Base-by-base conservation (phyloP, 2,888 invertebrate genomes). In the Parochlus steinenii region DNA sequence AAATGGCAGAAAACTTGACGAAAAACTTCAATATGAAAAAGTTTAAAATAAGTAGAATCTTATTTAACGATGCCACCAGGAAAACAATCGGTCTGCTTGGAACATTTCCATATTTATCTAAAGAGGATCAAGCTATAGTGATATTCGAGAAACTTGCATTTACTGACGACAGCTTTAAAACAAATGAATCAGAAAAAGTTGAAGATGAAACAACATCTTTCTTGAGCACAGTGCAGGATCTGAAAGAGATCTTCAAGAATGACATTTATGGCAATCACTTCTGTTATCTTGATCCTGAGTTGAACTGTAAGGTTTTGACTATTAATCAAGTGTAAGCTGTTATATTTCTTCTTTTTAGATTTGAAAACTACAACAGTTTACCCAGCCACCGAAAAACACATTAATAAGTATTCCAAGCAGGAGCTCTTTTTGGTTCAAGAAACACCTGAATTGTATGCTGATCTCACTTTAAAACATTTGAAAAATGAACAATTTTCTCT, bases 321-420 rank as follows among this genome's bases (percentile, higher is more conserved):
- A 20, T 33, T 26, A 17, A 5, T 19, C 28, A 31, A 19, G n/a
- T 18, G n/a, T 3, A 27, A 25, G 24, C 19, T 33, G 5, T 25
- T 17, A 28, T 11, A 17, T 25, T 34, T 20, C 42, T 10, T 40
- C 38, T 32, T 65, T 64, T 7, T 56, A 89, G 89, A 70, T 46
- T 64, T 95, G 4, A 92, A 92, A 53, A 71, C 82, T 0, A 86
- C 85, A 6, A 65, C 97, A 17, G 83, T 97, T 42, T 82, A 81
- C 57, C 98, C 98, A 3, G 95, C 93, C 1, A 87, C 89, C 18
- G 75, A 83, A 36, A 85, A 87, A 51, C 93, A 95, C 48, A 76
- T 97, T 11, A 65, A 72, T 6, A 97, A 93, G 54, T 97, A 81
- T 55, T 68, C 74, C 7, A 63, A 67, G 19, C 82, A 85, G 46